Evolutionary conservation across 2,113 vertebrate genomes (phyloP).

Genomic region (Cisticola juncidis): DNA sequence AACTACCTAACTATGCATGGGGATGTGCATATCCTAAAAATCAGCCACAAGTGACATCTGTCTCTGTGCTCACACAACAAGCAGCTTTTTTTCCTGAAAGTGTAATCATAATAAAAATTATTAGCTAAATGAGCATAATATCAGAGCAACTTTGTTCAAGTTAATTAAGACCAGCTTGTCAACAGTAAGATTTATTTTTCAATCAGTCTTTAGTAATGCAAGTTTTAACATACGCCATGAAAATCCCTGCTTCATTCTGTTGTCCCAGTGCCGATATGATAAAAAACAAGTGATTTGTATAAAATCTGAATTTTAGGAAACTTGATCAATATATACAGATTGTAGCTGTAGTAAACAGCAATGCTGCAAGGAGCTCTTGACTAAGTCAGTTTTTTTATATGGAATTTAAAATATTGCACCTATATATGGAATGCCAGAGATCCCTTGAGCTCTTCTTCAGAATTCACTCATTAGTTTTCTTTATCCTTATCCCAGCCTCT

Average conservation of each 20-base stretch:
- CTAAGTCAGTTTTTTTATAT: not conserved
- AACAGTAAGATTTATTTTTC: not conserved
- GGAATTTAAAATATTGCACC: not conserved
- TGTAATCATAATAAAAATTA: not conserved
- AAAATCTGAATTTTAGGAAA: not conserved
- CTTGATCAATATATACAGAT: not conserved
- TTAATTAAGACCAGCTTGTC: not conserved
- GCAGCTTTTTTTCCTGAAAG: not conserved
- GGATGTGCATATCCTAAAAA: not conserved
- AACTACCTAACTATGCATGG: not conserved
- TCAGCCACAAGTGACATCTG: not conserved
- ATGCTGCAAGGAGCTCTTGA: not conserved
- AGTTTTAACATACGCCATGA: not conserved
- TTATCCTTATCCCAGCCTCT: conserved; percentile 34
- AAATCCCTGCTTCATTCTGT: not conserved
- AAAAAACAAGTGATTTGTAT: not conserved
- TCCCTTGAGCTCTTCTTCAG: not conserved
- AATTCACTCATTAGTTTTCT: not conserved
- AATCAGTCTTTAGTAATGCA: not conserved
- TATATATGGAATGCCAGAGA: not conserved
- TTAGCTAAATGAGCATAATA: not conserved
- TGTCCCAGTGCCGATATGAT: not conserved
- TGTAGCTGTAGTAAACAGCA: not conserved
- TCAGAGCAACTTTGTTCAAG: not conserved
- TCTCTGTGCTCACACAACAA: not conserved